Base-by-base conservation (phyloP, 2,888 invertebrate genomes). In the Adelognathus sp. region DNA sequence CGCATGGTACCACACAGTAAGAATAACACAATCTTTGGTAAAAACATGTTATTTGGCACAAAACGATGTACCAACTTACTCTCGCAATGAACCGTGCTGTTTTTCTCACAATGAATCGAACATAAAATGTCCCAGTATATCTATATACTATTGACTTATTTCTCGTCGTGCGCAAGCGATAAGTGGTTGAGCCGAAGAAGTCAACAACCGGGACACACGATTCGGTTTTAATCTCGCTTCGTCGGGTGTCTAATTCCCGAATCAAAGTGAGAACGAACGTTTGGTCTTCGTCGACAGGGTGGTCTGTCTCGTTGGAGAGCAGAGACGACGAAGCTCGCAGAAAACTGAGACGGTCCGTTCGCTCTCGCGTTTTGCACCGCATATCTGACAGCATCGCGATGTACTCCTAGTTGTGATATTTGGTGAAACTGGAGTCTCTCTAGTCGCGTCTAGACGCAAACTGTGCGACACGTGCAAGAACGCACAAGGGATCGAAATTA, bases 261-360 rank as follows among this genome's bases (percentile, higher is more conserved):
- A 39, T 29, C 11, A 36, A 58, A 36, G 24, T 11, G 39, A 36
- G 11, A 58, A 36, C 39, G 39, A 58, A 18, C 9, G n/a, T 39
- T 58, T 58, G 18, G 5, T 18, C 21, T 16, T 39, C n/a, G n/a
- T n/a, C 58, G 58, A 36, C 21, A 7, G 4, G 16, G 18, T 58
- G 21, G 21, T 11, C 36, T 18, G 24, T 58, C 24, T 21, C 58
- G 39, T 5, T n/a, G 39, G 18, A 39, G 58, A 36, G 36, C 58
- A 21, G n/a, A 21, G 18, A 58, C 21, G 21, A 58, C 21, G 21
- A 58, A 58, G 21, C 36, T 36, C 21, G 18, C 21, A 58, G 58
- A 58, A 58, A 58, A 58, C 58, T 58, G 58, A 58, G 36, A 24
- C 39, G 58, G 21, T 58, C 58, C 39, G 36, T 58, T 58, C 39